Base-by-base conservation (phyloP, 1,140 invertebrate genomes). In the Parapsyche elsis region DNA sequence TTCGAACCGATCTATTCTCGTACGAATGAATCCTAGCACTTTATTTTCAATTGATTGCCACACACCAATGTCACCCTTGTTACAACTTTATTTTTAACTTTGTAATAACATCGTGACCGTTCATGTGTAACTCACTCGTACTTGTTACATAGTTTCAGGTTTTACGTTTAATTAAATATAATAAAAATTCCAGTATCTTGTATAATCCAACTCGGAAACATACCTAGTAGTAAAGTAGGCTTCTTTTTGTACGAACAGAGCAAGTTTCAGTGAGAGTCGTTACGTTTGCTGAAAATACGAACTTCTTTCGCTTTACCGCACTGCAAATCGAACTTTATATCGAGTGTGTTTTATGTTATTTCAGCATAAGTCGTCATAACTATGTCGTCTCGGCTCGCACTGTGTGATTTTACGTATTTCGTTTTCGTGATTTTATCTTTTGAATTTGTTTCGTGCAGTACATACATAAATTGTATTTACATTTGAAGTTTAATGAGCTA, bases 301-400 rank as follows among this genome's bases (percentile, higher is more conserved):
- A 61, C 57, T 53, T 38, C 30, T 1, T 38, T 38, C 57, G 57
- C 21, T 19, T 9, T 61, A 9, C 16, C 21, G 16, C 12, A 53
- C 12, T 5, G n/a, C 16, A 16, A 16, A 61, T 61, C 57, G 16
- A 61, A 61, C 57, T 61, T 61, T 61, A 61, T 21, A 21, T 61
- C 16, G 57, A 57, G 57, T 61, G 16, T 61, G 19, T 61, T 61
- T 61, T 61, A 21, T 61, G 49, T 12, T n/a, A 53, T 53, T 53
- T 10, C 2, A 14, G 49, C 1, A 19, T 16, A 19, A 61, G 57
- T 61, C 14, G n/a, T 61, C 57, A 21, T 61, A 61, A 61, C 57
- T 61, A 61, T 61, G 16, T 61, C 57, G 57, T 61, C 16, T 61
- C 14, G 9, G 30, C 1, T 38, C 30, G 30, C 7, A 38, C 30